These are phyloP conservation scores for Telmatochromis sp. DNA, from an alignment of 2,113 vertebrate species.

Conservation along the genomic window DNA sequence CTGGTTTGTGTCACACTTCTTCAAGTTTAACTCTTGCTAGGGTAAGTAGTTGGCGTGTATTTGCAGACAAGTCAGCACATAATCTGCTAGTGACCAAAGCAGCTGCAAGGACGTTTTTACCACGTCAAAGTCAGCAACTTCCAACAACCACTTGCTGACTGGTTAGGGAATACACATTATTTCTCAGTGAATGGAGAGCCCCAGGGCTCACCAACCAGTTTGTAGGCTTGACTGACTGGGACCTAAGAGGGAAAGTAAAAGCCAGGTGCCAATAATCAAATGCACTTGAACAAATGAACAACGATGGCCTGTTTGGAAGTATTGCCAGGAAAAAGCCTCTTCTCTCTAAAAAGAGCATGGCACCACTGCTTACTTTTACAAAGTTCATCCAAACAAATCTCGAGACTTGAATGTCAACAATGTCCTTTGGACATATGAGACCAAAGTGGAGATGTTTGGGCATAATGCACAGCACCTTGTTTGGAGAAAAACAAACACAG, in stretches of 20 bases:
- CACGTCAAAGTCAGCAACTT: neutral
- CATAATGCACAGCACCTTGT: neutral
- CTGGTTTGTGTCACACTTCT: neutral
- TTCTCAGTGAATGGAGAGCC: neutral
- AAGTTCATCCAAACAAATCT: neutral
- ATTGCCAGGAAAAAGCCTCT: neutral
- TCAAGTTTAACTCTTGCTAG: neutral
- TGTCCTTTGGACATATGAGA: neutral
- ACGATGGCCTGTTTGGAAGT: neutral
- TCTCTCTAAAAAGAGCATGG: neutral
- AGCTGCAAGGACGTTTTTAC: neutral
- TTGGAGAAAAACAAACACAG: neutral
- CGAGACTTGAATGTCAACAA: neutral
- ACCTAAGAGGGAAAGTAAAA: neutral
- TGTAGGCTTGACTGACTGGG: neutral
- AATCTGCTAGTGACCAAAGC: neutral
- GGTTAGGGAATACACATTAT: neutral
- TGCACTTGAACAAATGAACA: neutral
- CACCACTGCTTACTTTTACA: neutral
- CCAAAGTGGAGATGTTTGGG: neutral
- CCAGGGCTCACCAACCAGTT: neutral
- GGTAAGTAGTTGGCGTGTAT: neutral
- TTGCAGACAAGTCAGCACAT: neutral
- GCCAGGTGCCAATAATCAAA: neutral
- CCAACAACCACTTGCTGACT: neutral